Base-by-base conservation (phyloP, 2,888 invertebrate species). In the Portevinia maculata region DNA sequence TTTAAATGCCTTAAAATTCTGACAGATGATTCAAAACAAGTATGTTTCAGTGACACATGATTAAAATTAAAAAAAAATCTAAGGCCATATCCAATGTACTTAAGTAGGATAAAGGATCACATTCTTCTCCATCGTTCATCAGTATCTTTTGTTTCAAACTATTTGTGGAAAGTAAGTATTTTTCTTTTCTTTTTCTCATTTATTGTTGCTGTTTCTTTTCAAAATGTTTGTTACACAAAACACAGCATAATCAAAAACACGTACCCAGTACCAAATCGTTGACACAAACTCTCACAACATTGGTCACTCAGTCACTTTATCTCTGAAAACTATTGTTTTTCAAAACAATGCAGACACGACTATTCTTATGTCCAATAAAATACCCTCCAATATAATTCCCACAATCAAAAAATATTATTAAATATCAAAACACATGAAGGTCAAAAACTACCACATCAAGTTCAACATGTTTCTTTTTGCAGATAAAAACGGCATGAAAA, bases 271-370 rank as follows among this genome's bases (percentile, higher is more conserved):
- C 11, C 24, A 6, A 17, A 8, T 67, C 21, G 50, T 48, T 53
- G 59, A 67, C 65, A 73, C 59, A 65, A 79, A 79, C 39, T 79
- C 39, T 73, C 65, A 73, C 73, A 52, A 30, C 44, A 44, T 34
- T 41, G n/a, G 34, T 13, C 39, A 59, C 44, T 59, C 28, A 46
- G 19, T 44, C 64, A 64, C 19, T 53, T 11, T 15, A n/a, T 24
- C 28, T 32, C 21, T 11, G 2, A 41, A 53, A 52, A 13, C 11
- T 11, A 28, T 30, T 13, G 17, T 32, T 30, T 24, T 64, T 8
- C 24, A 3, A 24, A 46, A 34, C n/a, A 1, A 44, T 32, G 30
- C 28, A 41, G 11, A 44, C 19, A 28, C 34, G 15, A n/a, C 17
- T 4, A n/a, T n/a, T 32, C 6, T 15, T 9, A n/a, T 17, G 4